Evolutionary conservation across 2,888 invertebrate species (phyloP), one percentile per base, ranked within the genome.

Genomic region (Philhelius pedissequus): DNA sequence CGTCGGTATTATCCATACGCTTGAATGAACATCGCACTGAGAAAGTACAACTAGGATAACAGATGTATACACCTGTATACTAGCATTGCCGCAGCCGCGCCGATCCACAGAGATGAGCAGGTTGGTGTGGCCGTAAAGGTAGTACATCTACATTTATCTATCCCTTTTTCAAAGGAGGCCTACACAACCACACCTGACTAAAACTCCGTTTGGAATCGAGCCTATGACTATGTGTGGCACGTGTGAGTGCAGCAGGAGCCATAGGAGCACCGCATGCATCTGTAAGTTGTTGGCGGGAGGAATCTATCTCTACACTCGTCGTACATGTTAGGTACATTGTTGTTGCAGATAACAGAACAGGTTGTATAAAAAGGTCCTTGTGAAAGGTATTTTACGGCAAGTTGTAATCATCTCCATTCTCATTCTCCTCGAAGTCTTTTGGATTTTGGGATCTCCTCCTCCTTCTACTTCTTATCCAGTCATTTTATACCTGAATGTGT

Each of bases 31-130:
- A 74, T 69, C 68, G 45, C 27, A 68, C 68, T 52, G 68, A 68
- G 68, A 68, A 68, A 68, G 50, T 69, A 74, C 73, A 69, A 78
- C 48, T 32, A 64, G 74, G 74, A 83, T 79, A 83, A 83, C 83
- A 83, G 83, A 79, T 83, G 83, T 79, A 83, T 74, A 69, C 54
- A 64, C 50, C 50, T 68, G 73, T 50, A 73, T 45, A 50, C 11
- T n/a, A 15, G 32, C 32, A 58, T 45, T 38, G 71, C 60, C n/a
- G 27, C 35, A 15, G 32, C 32, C 45, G 32, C 27, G 71, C 60
- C n/a, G 27, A 27, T 77, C 22, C 20, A 35, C 6, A 30, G 20
- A 32, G 13, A n/a, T n/a, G 30, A 45, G 20, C 64, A 32, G 22
- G 45, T 30, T 40, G 15, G 25, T 35, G 20, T 27, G 6, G 1